Base-by-base conservation (phyloP, 30 jellyfish, hydroid and myxozoan species). In the Hydractinia echinata region DNA sequence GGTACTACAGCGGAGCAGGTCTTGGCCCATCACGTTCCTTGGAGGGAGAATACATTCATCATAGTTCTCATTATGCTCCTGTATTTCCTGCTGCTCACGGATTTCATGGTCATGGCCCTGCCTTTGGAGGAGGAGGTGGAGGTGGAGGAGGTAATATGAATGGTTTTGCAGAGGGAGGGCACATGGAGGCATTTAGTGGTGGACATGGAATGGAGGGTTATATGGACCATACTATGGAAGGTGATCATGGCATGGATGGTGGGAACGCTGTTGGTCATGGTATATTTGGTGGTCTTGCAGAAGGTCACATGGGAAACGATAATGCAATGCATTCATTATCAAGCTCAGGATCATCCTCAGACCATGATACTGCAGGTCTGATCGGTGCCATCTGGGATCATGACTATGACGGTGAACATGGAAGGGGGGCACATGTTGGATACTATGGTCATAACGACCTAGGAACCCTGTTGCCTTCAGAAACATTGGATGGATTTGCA, bases 401-500 rank as follows among this genome's bases (percentile, higher is more conserved):
- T 50, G 83, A 74, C 14, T 14, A 49, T 10, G 66, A 74, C 67
- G 83, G 61, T 21, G 55, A 74, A 44, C 62, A 51, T 74, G 66
- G 83, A 5, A 54, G 54, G n/a, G 82, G 58, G 39, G 61, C 10
- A 5, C 30, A 61, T 7, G 16, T 67, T 51, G 58, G 88, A 16
- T 80, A 20, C 83, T 80, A 61, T 51, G 94, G 94, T 18, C 96
- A 91, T 58, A 89, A 77, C 66, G 85, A 89, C 48, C 85, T 77
- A 55, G 89, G 89, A 19, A 83, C 89, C 0, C 84, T 92, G 84
- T 73, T 92, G 52, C 98, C 98, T 56, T 78, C 98, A 69, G 98
- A 92, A 79, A 92, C 98, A 55, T 64, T 92, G 79, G 98, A 92
- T 81, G 98, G 98, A 9, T 86, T 92, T 21, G 98, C 95, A 39